Evolutionary conservation across 1,140 invertebrate species (phyloP), one percentile per base, ranked within the genome.

Genomic region (Cydia pomonella): DNA sequence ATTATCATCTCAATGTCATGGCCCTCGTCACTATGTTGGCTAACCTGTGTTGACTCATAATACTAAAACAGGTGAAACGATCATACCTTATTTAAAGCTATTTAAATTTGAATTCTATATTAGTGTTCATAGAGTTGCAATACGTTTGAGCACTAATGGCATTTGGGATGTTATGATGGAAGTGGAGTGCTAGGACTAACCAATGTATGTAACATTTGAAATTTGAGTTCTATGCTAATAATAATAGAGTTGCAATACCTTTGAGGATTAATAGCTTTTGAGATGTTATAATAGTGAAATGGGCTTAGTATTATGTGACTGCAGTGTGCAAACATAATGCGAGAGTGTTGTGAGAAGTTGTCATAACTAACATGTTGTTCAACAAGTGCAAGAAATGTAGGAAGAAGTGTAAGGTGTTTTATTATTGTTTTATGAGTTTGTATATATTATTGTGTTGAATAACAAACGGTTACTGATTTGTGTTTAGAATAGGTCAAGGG

Each of bases 371-470:
- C 25, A 92, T 90, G 88, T 82, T 90, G 41, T 89, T 89, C 75
- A 85, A 85, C 73, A 89, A 87, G 81, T 92, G 88, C 77, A 86
- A 62, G n/a, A 44, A 50, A 41, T 62, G 59, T 66, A 38, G 73
- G 10, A 84, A 77, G 47, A 90, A 89, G 84, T 85, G 88, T 90
- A 89, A 90, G 84, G 82, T 79, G 41, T 21, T 77, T 62, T 73
- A 23, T 79, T 66, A 47, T 18, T 44, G 21, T 59, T 59, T 23
- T 59, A 59, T 59, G 21, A 23, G 53, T 59, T 59, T 59, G 18
- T 59, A n/a, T 59, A 59, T 59, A 5, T 23, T 21, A 23, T 18
- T 59, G 21, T 21, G 21, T 59, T 59, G 21, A 23, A 7, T 59
- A 59, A 59, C n/a, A 59, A 10, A 23, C n/a, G 1, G 16, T 18